Conservation (phyloP, 2,888 invertebrate species). For the Ctenicera cuprea region DNA sequence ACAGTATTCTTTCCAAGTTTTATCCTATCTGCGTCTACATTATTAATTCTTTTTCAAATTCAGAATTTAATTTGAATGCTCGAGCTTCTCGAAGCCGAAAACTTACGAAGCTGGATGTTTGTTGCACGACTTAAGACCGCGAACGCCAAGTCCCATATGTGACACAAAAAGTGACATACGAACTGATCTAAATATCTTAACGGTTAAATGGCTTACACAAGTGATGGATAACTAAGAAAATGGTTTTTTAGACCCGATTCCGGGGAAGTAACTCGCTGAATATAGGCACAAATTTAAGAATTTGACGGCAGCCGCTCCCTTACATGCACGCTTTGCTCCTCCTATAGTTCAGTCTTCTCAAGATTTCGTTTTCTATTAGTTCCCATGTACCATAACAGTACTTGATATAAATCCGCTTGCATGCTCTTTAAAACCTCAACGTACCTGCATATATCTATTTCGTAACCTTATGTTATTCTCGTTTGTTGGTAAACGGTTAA, state of each 20-base stretch:
- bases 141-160: conserved; percentile 54
- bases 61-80: conserved; percentile 45
- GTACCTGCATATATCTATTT: neutral
- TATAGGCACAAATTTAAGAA: conserved; percentile 38
- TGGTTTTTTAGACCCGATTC: conserved; percentile 37
- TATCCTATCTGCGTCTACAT: conserved; percentile 37
- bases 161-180: conserved; percentile 57
- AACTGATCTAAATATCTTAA: conserved; percentile 51
- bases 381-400: conserved; percentile 48
- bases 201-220: conserved; percentile 43
- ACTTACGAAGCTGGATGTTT: conserved; percentile 53
- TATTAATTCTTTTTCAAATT: conserved; percentile 45
- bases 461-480: conserved; percentile 3
- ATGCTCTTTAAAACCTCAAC: conserved; percentile 4
- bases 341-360: conserved; percentile 38
- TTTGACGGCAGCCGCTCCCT: conserved; percentile 50
- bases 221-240: conserved; percentile 54
- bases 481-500: neutral
- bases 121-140: conserved; percentile 53
- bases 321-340: conserved; percentile 43
- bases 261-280: neutral
- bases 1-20: conserved; percentile 18
- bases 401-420: conserved; percentile 27
- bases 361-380: conserved; percentile 51
- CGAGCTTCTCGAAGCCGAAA: conserved; percentile 32